Base-by-base conservation (phyloP, 2,113 vertebrate species). In the Sinocyclocheilus rhinocerous region DNA sequence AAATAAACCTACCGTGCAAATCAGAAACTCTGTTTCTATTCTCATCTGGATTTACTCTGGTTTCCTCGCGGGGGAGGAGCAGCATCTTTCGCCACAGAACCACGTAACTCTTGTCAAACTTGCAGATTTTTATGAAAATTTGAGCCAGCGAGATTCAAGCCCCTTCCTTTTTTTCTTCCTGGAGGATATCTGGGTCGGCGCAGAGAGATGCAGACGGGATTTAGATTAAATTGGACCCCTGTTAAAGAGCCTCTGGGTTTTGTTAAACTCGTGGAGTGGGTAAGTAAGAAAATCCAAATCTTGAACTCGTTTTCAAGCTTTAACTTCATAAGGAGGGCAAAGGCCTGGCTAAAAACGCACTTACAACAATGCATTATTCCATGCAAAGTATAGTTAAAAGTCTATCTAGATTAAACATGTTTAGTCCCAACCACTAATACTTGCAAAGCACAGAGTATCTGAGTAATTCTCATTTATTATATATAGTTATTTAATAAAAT, bases 161-260 rank as follows among this genome's bases (percentile, higher is more conserved):
- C 16, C 8, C 29, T 59, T 24, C 10, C 15, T 7, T 76, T 84
- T n/a, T 84, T 81, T 65, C 84, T 77, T 88, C 22, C 89, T 79
- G 39, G 73, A 77, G 39, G 50, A 16, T 72, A 20, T 86, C 83
- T 12, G 73, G 36, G 39, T 29, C 39, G 16, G 12, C 2, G 67
- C 24, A 16, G 1, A 55, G 50, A 83, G 65, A 93, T 93, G 90
- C 96, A 97, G 97, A 91, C 93, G 55, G 93, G 93, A 87, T 94
- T 96, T 79, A 95, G 94, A 61, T 52, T 97, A 15, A 96, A 96
- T 73, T 90, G 96, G 36, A 93, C 89, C 13, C 91, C 96, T 18
- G 85, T 98, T 36, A 95, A 97, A 89, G 97, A 99, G 91, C 96
- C 97, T 0, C 94, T 99, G 42, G 96, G 95, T 52, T 98, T 99